Base-by-base conservation (phyloP, 2,113 vertebrate genomes). In the Megaleporinus macrocephalus region DNA sequence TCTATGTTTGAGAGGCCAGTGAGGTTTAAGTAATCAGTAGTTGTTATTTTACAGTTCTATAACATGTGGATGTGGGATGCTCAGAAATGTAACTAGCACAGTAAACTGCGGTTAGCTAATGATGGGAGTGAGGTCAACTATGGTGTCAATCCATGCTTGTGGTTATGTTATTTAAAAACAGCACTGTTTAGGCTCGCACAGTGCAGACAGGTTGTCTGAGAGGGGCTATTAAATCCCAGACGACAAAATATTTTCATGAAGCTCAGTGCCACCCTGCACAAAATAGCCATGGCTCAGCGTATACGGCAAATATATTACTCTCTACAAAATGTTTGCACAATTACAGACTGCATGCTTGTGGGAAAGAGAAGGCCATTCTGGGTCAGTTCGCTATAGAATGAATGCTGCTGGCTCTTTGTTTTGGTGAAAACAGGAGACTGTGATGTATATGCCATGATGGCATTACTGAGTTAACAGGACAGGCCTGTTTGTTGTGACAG, bases 51-150 rank as follows among this genome's bases (percentile, higher is more conserved):
- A 70, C 15, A 36, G 10, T 33, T 47, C 44, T 49, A 68, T n/a
- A 36, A 36, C n/a, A 53, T 68, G 47, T 68, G 68, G 16, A 62
- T 61, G 26, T 69, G 66, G 24, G 18, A 75, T 36, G 27, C 53
- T 22, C 16, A 57, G 29, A 73, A 84, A 65, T 76, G 57, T 70
- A 69, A 79, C 33, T 66, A 36, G 65, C 51, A 41, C 70, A 62
- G 11, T 22, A 41, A 27, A 72, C 5, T 44, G 68, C 41, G 70
- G 18, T 80, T 72, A 49, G 16, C n/a, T 80, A 73, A 47, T 63
- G n/a, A 55, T 77, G 62, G 29, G 57, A 49, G 26, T 29, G 44
- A 44, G 57, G 69, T 13, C 51, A 26, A 36, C 41, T 24, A n/a
- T 53, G 47, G 14, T 81, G 44, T 75, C 13, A 57, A 14, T 51